Conservation (phyloP, 2,113 vertebrate genomes). For the Alligator sinensis region DNA sequence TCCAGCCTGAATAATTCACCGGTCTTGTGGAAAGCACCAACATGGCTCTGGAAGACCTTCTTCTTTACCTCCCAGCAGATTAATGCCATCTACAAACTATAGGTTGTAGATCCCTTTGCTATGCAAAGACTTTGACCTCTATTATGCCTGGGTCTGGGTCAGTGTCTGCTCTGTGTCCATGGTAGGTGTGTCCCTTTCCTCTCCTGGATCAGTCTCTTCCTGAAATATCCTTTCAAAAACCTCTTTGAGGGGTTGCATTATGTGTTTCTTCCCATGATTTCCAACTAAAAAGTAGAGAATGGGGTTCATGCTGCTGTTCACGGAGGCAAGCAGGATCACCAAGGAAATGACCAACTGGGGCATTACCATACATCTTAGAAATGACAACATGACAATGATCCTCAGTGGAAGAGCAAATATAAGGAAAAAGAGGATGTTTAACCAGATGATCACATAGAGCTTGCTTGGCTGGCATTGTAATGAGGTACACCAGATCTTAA, state of each 20-base stretch:
- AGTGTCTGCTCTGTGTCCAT: background rate
- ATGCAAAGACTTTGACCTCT: no score
- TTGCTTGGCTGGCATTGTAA: background rate
- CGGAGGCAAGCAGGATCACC: background rate
- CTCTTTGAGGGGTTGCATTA: background rate
- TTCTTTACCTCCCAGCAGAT: no score
- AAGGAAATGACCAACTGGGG: background rate
- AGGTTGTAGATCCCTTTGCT: no score
- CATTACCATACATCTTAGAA: background rate
- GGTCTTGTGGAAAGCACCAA: no score
- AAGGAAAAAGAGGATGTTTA: background rate
- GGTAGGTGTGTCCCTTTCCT: no score
- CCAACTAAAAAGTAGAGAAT: background rate
- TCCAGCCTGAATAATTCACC: no score
- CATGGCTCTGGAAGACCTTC: no score
- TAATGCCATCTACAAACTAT: no score
- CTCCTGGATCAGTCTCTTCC: background rate
- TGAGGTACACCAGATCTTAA: background rate
- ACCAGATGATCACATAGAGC: background rate
- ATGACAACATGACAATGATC: background rate
- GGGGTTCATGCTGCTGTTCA: background rate
- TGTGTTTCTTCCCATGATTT: background rate
- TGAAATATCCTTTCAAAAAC: background rate
- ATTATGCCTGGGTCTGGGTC: background rate
- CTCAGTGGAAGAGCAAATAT: background rate